phyloP scores from a whole-genome alignment of 2,888 invertebrate species.

The Argyresthia albistria region DNA sequence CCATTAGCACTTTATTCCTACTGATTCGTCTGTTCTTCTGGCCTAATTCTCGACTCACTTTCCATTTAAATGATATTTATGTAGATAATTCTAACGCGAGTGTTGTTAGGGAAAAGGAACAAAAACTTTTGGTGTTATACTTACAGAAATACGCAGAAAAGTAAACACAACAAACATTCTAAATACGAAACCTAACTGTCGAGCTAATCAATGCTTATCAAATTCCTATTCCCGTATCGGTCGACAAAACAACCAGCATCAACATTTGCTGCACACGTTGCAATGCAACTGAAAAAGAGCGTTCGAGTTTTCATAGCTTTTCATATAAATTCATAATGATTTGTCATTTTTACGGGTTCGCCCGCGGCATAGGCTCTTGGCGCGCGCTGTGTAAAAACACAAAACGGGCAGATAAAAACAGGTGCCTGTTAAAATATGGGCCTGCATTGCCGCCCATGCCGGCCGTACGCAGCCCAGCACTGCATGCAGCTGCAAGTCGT shows the following conservation, averaged over 20 bases:
- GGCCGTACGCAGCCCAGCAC: background rate
- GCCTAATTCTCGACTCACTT: background rate
- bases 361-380: conserved; percentile 22
- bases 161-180: too few relatives aligned
- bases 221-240: too few relatives aligned
- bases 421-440: conserved; percentile 54
- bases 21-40: background rate
- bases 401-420: conserved; percentile 45
- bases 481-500: background rate
- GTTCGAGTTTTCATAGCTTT: background rate
- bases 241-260: too few relatives aligned
- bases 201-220: too few relatives aligned
- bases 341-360: conserved; percentile 1
- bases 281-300: background rate
- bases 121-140: too few relatives aligned
- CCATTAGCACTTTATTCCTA: background rate
- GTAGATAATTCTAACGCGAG: too few relatives aligned
- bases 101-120: too few relatives aligned
- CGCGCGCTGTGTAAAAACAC: conserved; percentile 34
- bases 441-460: conserved; percentile 47
- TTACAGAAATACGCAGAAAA: too few relatives aligned
- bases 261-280: too few relatives aligned
- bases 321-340: background rate
- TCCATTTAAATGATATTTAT: too few relatives aligned
- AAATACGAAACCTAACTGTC: too few relatives aligned